Evolutionary conservation across 1,140 invertebrate species (phyloP).

Genomic region (Heliconius eleuchia): DNA sequence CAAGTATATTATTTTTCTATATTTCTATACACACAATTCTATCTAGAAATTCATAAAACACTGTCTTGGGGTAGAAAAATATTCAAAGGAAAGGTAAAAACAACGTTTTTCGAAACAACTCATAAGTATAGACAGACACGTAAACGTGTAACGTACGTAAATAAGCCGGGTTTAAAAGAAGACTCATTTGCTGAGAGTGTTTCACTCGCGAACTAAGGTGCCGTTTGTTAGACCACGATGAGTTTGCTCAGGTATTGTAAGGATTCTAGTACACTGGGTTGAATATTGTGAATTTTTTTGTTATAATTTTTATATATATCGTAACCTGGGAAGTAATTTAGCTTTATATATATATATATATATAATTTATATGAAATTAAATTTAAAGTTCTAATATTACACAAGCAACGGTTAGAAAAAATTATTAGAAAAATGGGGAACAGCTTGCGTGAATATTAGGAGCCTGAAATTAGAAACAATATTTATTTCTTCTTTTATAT

Average conservation of each 20-base stretch:
- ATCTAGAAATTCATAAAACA: neutral
- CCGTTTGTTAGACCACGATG: slow-evolving; percentile 57
- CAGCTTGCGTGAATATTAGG: no score
- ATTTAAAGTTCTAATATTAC: no score
- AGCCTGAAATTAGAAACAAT: no score
- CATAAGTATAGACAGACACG: slow-evolving; percentile 14
- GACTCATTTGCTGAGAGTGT: slow-evolving; percentile 61
- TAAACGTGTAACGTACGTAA: slow-evolving; percentile 44
- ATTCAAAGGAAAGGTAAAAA: neutral
- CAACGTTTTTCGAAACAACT: neutral
- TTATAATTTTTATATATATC: neutral
- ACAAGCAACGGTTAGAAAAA: no score
- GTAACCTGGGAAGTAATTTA: no score
- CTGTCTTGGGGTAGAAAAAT: neutral
- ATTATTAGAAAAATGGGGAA: no score
- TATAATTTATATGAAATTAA: no score
- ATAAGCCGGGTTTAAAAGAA: slow-evolving; percentile 59
- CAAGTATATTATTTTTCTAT: no score
- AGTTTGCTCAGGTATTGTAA: slow-evolving; percentile 53
- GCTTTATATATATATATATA: no score
- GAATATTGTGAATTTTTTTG: neutral
- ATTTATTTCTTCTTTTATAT: no score
- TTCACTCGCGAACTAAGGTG: slow-evolving; percentile 50
- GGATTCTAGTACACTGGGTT: slow-evolving; percentile 39
- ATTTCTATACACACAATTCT: neutral